phyloP scores from a whole-genome alignment of 2,797 vertebrate genomes.

The Parambassis ranga region DNA sequence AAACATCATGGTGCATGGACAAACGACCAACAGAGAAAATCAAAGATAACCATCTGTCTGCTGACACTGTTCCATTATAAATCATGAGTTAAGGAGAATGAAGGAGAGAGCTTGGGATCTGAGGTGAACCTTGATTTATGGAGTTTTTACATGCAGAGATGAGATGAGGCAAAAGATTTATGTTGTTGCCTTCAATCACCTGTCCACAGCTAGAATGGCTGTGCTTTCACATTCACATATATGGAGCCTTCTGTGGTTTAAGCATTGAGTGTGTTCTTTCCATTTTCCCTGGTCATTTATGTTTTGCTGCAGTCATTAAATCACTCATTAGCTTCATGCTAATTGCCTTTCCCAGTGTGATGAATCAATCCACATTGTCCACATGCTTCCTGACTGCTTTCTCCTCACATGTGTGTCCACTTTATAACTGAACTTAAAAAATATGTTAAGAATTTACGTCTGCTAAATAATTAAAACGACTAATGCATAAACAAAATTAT shows the following conservation, averaged over 20 bases:
- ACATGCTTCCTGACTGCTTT: slow-evolving; percentile 6
- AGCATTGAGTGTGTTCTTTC: slow-evolving; percentile 33
- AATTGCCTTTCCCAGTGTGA: slow-evolving; percentile 51
- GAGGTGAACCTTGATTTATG: slow-evolving; percentile 42
- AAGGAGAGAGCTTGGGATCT: slow-evolving; percentile 6
- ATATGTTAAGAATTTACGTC: neutral
- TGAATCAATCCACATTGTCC: slow-evolving; percentile 23
- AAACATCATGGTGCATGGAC: neutral
- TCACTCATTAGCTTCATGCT: slow-evolving; percentile 62
- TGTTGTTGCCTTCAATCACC: slow-evolving; percentile 17
- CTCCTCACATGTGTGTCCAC: neutral
- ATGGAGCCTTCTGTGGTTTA: slow-evolving; percentile 17
- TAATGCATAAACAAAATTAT: neutral
- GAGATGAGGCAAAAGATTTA: slow-evolving; percentile 49
- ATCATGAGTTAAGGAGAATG: slow-evolving; percentile 13
- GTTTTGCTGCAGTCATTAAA: slow-evolving; percentile 69
- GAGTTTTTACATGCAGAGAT: slow-evolving; percentile 38
- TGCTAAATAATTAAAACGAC: neutral
- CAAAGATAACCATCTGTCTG: slow-evolving; percentile 5
- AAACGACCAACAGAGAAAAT: slow-evolving; percentile 4
- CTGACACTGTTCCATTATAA: slow-evolving; percentile 8
- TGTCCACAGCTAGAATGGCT: slow-evolving; percentile 1
- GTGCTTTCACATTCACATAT: slow-evolving; percentile 1
- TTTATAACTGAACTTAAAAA: neutral
- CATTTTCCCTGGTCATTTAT: slow-evolving; percentile 17